Base-by-base conservation (phyloP, 2,888 invertebrate species). In the Brachynemurus nebulosus region DNA sequence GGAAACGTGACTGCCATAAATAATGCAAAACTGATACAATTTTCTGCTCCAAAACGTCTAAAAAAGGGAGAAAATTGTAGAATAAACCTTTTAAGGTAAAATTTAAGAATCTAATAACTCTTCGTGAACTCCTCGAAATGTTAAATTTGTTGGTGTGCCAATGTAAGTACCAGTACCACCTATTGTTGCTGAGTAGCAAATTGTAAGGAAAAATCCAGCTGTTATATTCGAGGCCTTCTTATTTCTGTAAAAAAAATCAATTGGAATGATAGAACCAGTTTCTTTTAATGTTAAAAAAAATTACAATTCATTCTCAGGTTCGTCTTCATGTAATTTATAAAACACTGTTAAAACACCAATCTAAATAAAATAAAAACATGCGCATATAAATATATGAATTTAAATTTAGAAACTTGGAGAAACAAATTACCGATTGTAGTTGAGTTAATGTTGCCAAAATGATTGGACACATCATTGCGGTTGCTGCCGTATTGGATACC, bases 391-490 rank as follows among this genome's bases (percentile, higher is more conserved):
- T n/a, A n/a, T n/a, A n/a, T n/a, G n/a, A n/a, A n/a, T n/a, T n/a
- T n/a, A n/a, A n/a, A n/a, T n/a, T n/a, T n/a, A n/a, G n/a, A n/a
- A 4, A 47, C 47, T n/a, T n/a, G n/a, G n/a, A n/a, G n/a, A n/a
- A n/a, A n/a, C 42, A 47, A 14, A 39, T 66, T 58, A 80, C 80
- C 64, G 78, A 70, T 66, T 86, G 82, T 16, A 91, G 65, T 51
- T 90, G 88, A 55, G 80, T 76, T 4, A 91, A 65, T 3, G 90
- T 86, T 19, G 89, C 90, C 50, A 86, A 80, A 16, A 89, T 82
- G 50, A 91, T 91, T 1, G 91, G 91, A 47, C 89, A 80, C 91
- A 92, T 91, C 86, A 92, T 89, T 2, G 90, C 89, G 1, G 88
- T 83, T 2, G 88, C 89, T 1, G 93, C 92, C 0, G 92, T 92